phyloP scores from a whole-genome alignment of 2,797 vertebrate genomes.

The Halcyon smyrnensis region DNA sequence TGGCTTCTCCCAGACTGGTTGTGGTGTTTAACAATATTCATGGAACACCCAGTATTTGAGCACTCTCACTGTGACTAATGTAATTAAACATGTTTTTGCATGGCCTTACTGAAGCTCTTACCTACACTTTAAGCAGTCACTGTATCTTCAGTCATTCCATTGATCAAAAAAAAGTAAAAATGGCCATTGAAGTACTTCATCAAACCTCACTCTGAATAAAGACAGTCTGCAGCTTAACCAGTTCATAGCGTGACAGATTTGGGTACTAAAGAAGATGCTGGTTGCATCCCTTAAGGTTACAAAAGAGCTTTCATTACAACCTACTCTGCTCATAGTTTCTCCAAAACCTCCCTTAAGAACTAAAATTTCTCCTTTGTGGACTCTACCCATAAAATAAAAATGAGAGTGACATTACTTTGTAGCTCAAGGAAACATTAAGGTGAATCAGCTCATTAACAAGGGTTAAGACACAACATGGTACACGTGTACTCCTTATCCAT shows the following conservation, averaged over 20 bases:
- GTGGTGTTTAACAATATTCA: neutral
- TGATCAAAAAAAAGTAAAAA: neutral
- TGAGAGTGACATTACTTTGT: rapidly evolving
- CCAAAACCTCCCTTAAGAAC: neutral
- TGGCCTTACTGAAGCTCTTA: neutral
- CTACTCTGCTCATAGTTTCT: neutral
- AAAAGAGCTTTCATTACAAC: neutral
- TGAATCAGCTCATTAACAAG: neutral
- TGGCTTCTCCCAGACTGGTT: neutral
- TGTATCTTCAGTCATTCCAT: neutral
- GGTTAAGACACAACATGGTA: neutral
- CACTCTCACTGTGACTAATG: neutral
- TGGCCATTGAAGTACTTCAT: neutral
- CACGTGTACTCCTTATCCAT: neutral
- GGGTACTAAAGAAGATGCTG: neutral
- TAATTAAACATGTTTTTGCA: neutral
- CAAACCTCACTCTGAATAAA: neutral
- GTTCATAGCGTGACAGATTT: neutral
- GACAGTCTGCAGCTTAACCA: neutral
- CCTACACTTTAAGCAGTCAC: neutral
- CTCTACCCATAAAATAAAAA: neutral
- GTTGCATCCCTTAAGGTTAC: neutral
- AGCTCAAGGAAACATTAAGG: neutral
- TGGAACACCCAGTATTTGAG: neutral
- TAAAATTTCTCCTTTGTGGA: neutral